Evolutionary conservation across 2,888 invertebrate genomes (phyloP), one percentile per base, ranked within the genome.

Genomic region (Uloborus plumipes): DNA sequence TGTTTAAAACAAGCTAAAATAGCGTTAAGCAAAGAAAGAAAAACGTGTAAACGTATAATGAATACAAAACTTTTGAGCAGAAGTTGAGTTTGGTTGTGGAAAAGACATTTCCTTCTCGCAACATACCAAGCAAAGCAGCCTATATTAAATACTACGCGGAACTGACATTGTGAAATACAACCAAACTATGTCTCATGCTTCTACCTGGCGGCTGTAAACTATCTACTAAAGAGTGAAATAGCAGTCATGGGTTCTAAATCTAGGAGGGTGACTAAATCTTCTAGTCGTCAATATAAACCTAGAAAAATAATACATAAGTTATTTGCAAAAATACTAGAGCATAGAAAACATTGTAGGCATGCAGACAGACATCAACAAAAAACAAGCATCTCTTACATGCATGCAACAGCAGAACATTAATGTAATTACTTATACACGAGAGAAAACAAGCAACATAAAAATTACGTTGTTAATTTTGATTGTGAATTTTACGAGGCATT

Each of bases 251-350:
- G 80, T 74, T 74, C 80, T 81, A 81, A 81, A 74, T 81, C 79
- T 79, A 79, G 61, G 26, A 59, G 73, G 73, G 71, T 78, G 65
- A 66, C 78, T 78, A 78, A 65, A 53, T 79, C 80, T 75, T 70
- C 80, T 74, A 81, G 70, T 49, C 74, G 74, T 58, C 80, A 81
- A 64, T 70, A 81, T 81, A 69, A 73, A 81, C 80, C 80, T 81
- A 81, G 74, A 81, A 81, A 81, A 81, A 81, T 72, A 81, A 81
- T 70, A 74, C 74, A 81, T 70, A 81, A 39, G 58, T 74, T 81
- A 81, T 74, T 81, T 73, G 80, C 69, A 67, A 73, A 66, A 72
- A 64, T 78, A 78, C 58, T 62, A 62, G 50, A 81, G 74, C 69
- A 80, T 49, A 66, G 47, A 66, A 55, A 74, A 81, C 64, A 74